Conservation (phyloP, 2,113 vertebrate genomes). For the Nestor notabilis region DNA sequence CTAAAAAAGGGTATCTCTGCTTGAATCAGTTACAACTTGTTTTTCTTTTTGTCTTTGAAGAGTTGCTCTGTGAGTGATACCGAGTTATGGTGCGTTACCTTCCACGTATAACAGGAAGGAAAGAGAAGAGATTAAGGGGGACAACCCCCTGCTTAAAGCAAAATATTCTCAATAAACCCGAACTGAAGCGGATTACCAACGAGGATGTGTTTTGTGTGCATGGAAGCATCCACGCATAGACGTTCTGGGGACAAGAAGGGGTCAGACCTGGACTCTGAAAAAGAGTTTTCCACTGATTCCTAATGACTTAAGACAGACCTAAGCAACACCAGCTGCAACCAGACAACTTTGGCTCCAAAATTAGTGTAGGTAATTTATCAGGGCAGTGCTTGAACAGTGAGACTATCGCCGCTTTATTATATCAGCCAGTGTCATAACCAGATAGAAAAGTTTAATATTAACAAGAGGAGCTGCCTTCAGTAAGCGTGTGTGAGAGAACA, state of each 20-base stretch:
- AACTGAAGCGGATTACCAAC: slow-evolving; percentile 42
- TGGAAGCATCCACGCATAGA: background rate
- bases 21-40: background rate
- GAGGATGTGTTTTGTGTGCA: background rate
- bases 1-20: background rate
- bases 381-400: slow-evolving; percentile 69
- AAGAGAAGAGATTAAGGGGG: background rate
- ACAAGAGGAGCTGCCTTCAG: slow-evolving; percentile 67
- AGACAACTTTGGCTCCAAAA: slow-evolving; percentile 76
- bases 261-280: slow-evolving; percentile 62
- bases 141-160: background rate
- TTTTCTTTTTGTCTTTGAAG: background rate
- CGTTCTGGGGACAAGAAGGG: slow-evolving; percentile 46
- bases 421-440: slow-evolving; percentile 63
- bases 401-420: slow-evolving; percentile 62
- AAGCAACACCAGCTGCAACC: slow-evolving; percentile 77
- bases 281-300: slow-evolving; percentile 69
- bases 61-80: background rate
- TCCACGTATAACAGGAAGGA: background rate
- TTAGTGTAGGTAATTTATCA: slow-evolving; percentile 78
- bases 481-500: background rate
- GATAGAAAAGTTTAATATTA: slow-evolving; percentile 77
- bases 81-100: background rate
- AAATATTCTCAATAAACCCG: slow-evolving; percentile 17
- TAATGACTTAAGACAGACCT: slow-evolving; percentile 77